Base-by-base conservation (phyloP, 2,113 vertebrate genomes). In the Crotalus tigris region DNA sequence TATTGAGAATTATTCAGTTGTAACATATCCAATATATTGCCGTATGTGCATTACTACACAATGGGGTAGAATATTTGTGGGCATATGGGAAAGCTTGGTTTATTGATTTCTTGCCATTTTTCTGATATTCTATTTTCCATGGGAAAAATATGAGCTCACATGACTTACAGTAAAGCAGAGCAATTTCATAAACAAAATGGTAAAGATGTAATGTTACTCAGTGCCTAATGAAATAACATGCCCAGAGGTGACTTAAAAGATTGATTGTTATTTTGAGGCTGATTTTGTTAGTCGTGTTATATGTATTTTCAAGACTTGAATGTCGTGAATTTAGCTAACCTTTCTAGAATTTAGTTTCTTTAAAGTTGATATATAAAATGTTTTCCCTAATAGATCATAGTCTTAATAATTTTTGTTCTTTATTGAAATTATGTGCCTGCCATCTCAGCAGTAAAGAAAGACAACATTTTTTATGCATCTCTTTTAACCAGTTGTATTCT, bases 261-360 rank as follows among this genome's bases (percentile, higher is more conserved):
- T 44, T 46, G 91, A 89, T 21, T 23, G 33, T 94, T 86, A 94
- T 88, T 94, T n/a, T 91, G 86, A 92, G n/a, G 51, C 91, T 90
- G 8, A 1, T 94, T 94, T 93, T 93, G 85, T 33, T 95, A 6
- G 89, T 86, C 93, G 61, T 21, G 91, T 91, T 95, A 97, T 94
- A 94, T 91, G 95, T 49, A 87, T 95, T 95, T 97, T 96, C 92
- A 94, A 96, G 94, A 93, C 93, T 96, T 92, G 94, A 94, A 94
- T 94, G 96, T 64, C 55, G 89, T n/a, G 49, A 96, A 92, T 88
- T 94, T 92, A 93, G 89, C 95, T 93, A 95, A 39, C 44, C 75
- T 95, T 88, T 91, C 17, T 39, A 44, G 33, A 44, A 44, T 44
- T 44, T 10, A 39, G 33, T 81, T 29, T 53, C 26, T 26, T 5